phyloP scores from a whole-genome alignment of 2,797 vertebrate genomes.

The Clamator glandarius region DNA sequence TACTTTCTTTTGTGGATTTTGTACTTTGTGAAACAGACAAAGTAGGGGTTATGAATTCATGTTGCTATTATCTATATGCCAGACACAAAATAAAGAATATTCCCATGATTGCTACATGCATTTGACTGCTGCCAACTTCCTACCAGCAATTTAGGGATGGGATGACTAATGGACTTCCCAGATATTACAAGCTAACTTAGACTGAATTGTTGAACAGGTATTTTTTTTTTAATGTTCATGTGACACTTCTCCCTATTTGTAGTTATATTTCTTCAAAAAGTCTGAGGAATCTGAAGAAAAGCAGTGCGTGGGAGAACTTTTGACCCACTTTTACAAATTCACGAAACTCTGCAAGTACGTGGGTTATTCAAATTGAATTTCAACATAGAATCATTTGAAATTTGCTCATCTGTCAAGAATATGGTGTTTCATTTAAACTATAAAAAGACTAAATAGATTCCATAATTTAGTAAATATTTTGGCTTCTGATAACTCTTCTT shows the following conservation, averaged over 20 bases:
- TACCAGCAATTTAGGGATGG: not conserved
- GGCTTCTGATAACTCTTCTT: slow-evolving; percentile 38
- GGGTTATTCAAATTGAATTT: slow-evolving; percentile 20
- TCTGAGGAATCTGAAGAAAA: not conserved
- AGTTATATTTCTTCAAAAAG: not conserved
- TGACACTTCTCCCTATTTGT: not conserved
- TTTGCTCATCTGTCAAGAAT: slow-evolving; percentile 50
- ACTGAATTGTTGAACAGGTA: not conserved
- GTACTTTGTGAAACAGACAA: not conserved
- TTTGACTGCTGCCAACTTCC: not conserved
- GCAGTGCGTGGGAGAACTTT: not conserved
- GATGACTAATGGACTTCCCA: not conserved
- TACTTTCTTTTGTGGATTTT: not conserved
- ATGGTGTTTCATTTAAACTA: slow-evolving; percentile 40
- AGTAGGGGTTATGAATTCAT: not conserved
- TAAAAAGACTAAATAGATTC: slow-evolving; percentile 26
- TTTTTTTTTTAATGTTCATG: not conserved
- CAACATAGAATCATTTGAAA: slow-evolving; percentile 34
- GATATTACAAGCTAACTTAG: not conserved
- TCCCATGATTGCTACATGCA: not conserved
- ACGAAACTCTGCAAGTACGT: not conserved
- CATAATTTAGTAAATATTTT: slow-evolving; percentile 61
- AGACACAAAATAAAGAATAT: not conserved
- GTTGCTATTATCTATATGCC: not conserved
- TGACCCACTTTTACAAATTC: slow-evolving; percentile 26